These are phyloP conservation scores for Fragum sueziense DNA, from an alignment of 2,888 invertebrate species.

Conservation along the genomic window DNA sequence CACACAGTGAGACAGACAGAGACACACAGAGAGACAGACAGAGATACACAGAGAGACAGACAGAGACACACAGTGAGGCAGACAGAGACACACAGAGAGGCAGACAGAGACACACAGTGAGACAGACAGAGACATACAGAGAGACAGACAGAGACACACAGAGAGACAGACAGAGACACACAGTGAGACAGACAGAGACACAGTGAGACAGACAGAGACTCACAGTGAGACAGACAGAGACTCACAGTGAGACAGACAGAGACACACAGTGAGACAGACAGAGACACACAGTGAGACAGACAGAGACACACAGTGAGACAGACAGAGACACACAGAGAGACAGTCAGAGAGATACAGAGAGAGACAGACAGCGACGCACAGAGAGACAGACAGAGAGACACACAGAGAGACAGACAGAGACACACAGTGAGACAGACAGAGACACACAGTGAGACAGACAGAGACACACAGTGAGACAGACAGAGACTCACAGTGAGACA, in stretches of 20 bases:
- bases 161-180: background rate
- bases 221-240: background rate
- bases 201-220: slow-evolving; percentile 1
- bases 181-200: slow-evolving; percentile 6
- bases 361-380: no score
- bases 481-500: background rate
- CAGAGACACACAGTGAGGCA: no score
- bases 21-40: no score
- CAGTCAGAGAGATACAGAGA: no score
- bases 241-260: slow-evolving; percentile 1
- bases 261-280: background rate
- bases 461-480: background rate
- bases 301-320: slow-evolving; percentile 1
- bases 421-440: background rate
- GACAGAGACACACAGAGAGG: no score
- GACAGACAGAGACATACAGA: background rate
- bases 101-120: slow-evolving; percentile 2
- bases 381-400: no score
- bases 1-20: background rate
- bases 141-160: background rate
- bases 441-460: background rate
- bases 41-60: no score
- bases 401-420: background rate
- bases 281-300: background rate
- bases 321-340: background rate